Evolutionary conservation across 1,140 invertebrate species (phyloP).

Genomic region (Diorhabda carinulata): DNA sequence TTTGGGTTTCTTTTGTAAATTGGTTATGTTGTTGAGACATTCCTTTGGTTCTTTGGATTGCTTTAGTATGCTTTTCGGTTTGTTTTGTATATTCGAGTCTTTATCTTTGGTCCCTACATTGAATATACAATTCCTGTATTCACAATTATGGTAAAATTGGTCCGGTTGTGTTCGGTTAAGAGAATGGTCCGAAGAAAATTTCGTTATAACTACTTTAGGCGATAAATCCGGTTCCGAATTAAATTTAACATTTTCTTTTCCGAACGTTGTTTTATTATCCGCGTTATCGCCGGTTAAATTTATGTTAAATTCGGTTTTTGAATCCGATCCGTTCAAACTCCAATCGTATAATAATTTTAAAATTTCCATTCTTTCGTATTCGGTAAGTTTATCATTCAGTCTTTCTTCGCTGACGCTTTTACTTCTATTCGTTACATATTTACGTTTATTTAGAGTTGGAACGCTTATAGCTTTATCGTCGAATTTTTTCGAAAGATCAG

Average conservation of each 20-base stretch:
- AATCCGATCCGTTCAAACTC: conserved; percentile 49
- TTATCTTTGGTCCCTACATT: conserved; percentile 39
- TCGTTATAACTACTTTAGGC: conserved; percentile 6
- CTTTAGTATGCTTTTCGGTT: conserved; percentile 40
- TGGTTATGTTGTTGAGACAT: conserved; percentile 32
- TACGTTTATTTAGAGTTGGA: conserved; percentile 32
- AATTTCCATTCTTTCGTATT: conserved; percentile 51
- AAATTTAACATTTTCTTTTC: conserved; percentile 29
- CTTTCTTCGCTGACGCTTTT: conserved; percentile 41
- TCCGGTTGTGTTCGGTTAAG: conserved; percentile 23
- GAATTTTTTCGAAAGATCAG: conserved; percentile 58
- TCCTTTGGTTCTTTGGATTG: conserved; percentile 35
- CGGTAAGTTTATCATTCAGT: conserved; percentile 44
- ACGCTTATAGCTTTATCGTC: conserved; percentile 41
- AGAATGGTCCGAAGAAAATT: conserved; percentile 13
- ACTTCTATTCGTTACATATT: conserved; percentile 31
- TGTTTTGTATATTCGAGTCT: conserved; percentile 28
- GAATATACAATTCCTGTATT: conserved; percentile 47
- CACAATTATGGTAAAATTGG: conserved; percentile 44
- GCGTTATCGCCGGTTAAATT: conserved; percentile 25
- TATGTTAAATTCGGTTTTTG: conserved; percentile 39
- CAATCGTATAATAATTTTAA: conserved; percentile 55
- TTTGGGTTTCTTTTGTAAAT: conserved; percentile 33
- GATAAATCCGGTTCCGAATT: conserved; percentile 40
- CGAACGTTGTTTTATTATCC: conserved; percentile 25